Evolutionary conservation across 2,113 vertebrate species (phyloP), one percentile per base, ranked within the genome.

Genomic region (Leptocoma aspasia): DNA sequence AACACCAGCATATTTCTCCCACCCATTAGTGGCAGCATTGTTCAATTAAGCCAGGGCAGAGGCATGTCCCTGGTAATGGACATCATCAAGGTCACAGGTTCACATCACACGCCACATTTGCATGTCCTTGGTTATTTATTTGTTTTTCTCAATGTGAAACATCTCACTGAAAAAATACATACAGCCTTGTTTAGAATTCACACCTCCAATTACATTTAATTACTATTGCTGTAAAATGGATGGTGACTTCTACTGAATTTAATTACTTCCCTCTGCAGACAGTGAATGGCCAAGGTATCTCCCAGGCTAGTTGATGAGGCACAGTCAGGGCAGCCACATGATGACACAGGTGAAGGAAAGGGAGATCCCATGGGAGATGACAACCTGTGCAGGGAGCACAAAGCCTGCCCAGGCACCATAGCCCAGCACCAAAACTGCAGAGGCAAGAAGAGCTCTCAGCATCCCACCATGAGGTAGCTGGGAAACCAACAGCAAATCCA

Each of bases 271-370:
- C 66, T 52, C 90, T 57, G 66, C 63, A 44, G 86, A 63, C 27
- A 65, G 37, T 24, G n/a, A 72, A 5, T 7, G 69, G 65, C 65
- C 21, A 26, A 73, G 56, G 49, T 28, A 19, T 82, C 26, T 44
- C 22, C 5, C 6, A 2, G 11, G 47, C 10, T 15, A 0, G 41
- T 9, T 3, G 11, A 13, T 5, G n/a, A 59, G 22, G 37, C 35
- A 17, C 20, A 2, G 27, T 7, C 33, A 21, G 15, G 5, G 64
- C n/a, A 57, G 37, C 0, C 1, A 11, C 4, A 2, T 1, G 6
- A 13, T 9, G 57, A 33, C 3, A 1, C 30, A 15, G 66, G 31
- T 4, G 1, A 68, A 16, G 39, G 45, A 26, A 28, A 54, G 54
- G 56, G n/a, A n/a, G n/a, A 30, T 10, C 10, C 8, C 1, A 3